phyloP scores from a whole-genome alignment of 1,140 invertebrate genomes.

The Euura saliciscinereae region DNA sequence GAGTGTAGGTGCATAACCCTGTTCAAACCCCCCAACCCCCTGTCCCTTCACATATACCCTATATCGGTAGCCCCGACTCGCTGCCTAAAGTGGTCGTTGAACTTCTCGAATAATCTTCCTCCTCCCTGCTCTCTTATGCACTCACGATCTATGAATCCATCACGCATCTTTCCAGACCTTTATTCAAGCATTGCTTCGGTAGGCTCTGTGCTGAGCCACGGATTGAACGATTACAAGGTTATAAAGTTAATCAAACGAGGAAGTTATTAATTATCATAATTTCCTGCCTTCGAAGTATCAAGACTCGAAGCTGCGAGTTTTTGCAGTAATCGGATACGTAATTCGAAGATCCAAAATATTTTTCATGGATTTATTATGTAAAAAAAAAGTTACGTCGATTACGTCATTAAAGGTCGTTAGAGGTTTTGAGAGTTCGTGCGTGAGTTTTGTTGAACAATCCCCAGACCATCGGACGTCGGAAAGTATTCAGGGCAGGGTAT shows the following conservation, averaged over 20 bases:
- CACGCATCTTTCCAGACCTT: background rate
- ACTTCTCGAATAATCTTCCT: constrained; percentile 33
- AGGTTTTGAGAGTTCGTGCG: background rate
- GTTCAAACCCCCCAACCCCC: background rate
- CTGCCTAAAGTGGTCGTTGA: constrained; percentile 26
- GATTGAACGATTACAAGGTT: no score
- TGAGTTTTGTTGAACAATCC: background rate
- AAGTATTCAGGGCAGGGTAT: background rate
- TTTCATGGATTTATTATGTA: no score
- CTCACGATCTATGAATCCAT: background rate
- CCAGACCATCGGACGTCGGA: background rate
- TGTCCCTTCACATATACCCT: background rate
- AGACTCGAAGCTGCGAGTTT: no score
- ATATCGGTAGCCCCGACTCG: constrained; percentile 1
- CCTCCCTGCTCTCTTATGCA: constrained; percentile 24
- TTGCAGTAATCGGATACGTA: no score
- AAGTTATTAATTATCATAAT: no score
- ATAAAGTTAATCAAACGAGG: no score
- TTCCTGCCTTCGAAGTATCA: no score
- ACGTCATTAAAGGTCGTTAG: no score
- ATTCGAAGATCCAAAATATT: no score
- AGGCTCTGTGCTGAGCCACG: no score
- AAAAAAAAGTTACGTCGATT: no score
- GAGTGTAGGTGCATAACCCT: background rate
- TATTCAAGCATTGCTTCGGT: no score